A percentile compares a stretch with the other conserved stretches of the same genome.
Evolutionary conservation across 2,113 vertebrate species (phyloP).

Genomic region (Sylvietta virens): DNA sequence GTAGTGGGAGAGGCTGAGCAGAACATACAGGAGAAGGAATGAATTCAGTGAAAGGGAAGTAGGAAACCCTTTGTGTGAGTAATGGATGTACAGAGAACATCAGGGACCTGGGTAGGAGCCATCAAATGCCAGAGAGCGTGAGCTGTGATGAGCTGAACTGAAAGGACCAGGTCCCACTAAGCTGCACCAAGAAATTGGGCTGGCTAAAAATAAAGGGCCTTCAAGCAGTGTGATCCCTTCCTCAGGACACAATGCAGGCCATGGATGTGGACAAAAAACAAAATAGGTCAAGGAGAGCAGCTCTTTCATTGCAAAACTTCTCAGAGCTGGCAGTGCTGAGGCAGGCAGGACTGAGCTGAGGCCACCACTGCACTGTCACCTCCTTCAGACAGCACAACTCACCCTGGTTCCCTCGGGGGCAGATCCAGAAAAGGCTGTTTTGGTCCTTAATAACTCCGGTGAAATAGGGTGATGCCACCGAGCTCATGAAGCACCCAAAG

Average conservation of each 20-base stretch:
- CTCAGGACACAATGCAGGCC: background rate
- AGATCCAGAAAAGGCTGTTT: background rate
- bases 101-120: background rate
- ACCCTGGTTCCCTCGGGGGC: background rate
- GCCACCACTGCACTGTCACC: background rate
- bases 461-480: accelerated
- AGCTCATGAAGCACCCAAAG: background rate
- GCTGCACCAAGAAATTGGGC: background rate
- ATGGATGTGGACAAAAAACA: background rate
- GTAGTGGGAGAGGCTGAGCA: background rate
- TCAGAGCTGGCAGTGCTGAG: background rate
- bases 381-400: background rate
- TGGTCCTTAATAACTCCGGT: background rate
- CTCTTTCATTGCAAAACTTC: background rate
- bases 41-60: background rate
- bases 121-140: background rate
- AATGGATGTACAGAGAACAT: background rate
- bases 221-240: background rate
- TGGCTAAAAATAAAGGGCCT: conserved; percentile 55
- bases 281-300: background rate
- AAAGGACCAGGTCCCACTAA: background rate
- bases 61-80: background rate
- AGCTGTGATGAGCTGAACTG: background rate
- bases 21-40: background rate
- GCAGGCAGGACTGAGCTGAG: background rate